Evolutionary conservation across 2,113 vertebrate species (phyloP).

Genomic region (Gobiocypris rarus): DNA sequence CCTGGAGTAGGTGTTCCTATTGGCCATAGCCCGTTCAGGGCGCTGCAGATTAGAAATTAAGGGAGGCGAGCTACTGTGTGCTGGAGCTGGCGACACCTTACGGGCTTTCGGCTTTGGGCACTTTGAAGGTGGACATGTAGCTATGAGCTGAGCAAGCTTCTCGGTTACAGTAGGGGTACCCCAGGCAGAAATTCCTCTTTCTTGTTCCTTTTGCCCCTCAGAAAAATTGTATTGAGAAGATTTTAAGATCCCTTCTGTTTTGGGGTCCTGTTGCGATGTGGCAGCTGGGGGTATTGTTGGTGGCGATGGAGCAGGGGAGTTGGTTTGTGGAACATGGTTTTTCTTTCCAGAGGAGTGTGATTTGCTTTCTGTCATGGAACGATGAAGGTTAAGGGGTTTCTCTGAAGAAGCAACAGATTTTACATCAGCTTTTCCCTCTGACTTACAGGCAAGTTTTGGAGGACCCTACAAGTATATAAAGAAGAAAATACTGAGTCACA

Average conservation of each 20-base stretch:
- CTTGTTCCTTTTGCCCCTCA: conserved; percentile 84
- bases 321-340: conserved; percentile 66
- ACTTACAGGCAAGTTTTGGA: conserved; percentile 75
- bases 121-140: conserved; percentile 93
- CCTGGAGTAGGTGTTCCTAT: conserved; percentile 79
- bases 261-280: conserved; percentile 66
- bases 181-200: conserved; percentile 79
- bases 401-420: conserved; percentile 68
- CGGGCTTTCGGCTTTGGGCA: conserved; percentile 88
- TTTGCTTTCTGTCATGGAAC: conserved; percentile 71
- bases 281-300: conserved; percentile 55
- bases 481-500: conserved; percentile 19
- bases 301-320: conserved; percentile 65
- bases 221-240: conserved; percentile 69
- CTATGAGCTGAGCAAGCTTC: conserved; percentile 94
- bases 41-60: conserved; percentile 78
- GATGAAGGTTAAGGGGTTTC: conserved; percentile 77
- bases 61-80: conserved; percentile 72
- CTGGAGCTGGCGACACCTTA: conserved; percentile 65
- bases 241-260: conserved; percentile 78
- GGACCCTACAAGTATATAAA: conserved; percentile 66
- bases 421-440: conserved; percentile 74
- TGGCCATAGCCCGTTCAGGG: conserved; percentile 76
- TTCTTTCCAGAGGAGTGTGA: conserved; percentile 74
- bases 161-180: conserved; percentile 88